A percentile compares a stretch with the other conserved stretches of the same genome.
phyloP scores from a whole-genome alignment of 2,888 invertebrate species.

The Ernsta delagoae region DNA sequence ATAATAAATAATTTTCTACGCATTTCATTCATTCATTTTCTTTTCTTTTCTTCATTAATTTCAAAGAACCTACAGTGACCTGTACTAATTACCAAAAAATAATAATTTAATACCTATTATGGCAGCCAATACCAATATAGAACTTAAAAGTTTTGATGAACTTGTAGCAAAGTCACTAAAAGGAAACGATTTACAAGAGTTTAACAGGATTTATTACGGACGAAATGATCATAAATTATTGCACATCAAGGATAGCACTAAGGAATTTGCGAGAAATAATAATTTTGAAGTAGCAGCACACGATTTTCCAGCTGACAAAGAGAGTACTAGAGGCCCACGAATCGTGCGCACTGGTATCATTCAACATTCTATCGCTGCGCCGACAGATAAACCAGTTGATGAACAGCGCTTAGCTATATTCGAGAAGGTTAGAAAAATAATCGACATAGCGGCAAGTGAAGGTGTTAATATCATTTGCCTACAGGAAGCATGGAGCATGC shows the following conservation, averaged over 20 bases:
- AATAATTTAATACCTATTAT: conserved; percentile 44
- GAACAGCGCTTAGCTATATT: conserved; percentile 92
- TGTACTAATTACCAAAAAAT: no score
- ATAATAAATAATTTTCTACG: no score
- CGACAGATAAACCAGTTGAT: conserved; percentile 89
- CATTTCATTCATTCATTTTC: no score
- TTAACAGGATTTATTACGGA: conserved; percentile 92
- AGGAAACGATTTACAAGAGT: conserved; percentile 85
- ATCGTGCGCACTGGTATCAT: conserved; percentile 93
- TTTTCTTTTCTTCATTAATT: no score
- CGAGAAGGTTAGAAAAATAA: conserved; percentile 89
- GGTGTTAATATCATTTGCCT: conserved; percentile 96
- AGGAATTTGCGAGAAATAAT: conserved; percentile 74
- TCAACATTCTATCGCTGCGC: conserved; percentile 92
- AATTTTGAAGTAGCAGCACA: conserved; percentile 92
- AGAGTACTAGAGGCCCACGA: conserved; percentile 89
- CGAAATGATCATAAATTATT: conserved; percentile 84
- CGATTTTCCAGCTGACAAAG: conserved; percentile 87
- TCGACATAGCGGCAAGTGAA: conserved; percentile 90
- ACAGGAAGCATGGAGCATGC: conserved; percentile 99
- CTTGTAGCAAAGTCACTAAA: conserved; percentile 56
- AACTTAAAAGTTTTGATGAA: conserved; percentile 66
- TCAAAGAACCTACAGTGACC: no score
- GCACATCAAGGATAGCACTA: conserved; percentile 76
- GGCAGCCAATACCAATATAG: conserved; percentile 50